Evolutionary conservation across 2,888 invertebrate genomes (phyloP), one percentile per base, ranked within the genome.

Genomic region (Ptycholaimellus sp.): DNA sequence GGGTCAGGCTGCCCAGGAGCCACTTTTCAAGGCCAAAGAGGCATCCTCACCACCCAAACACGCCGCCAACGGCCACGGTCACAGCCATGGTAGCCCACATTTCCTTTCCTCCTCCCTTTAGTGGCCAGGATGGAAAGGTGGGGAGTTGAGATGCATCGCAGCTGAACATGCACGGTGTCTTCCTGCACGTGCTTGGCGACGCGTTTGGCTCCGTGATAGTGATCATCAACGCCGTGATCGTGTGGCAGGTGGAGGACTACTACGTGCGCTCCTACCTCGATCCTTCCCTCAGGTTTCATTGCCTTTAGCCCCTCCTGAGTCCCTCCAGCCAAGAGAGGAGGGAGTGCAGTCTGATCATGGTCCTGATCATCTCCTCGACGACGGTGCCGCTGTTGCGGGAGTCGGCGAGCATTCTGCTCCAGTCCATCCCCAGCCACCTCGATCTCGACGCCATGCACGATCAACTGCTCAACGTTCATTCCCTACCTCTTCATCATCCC

Each of bases 101-200:
- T n/a, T n/a, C n/a, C n/a, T n/a, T n/a, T n/a, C n/a, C n/a, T n/a
- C n/a, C n/a, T n/a, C n/a, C n/a, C n/a, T n/a, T n/a, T n/a, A n/a
- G n/a, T n/a, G n/a, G n/a, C n/a, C 9, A 35, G 35, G 25, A 21
- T 20, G 17, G 40, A 41, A 29, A 31, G 41, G 38, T 35, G 14
- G 22, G 21, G 6, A n/a, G 35, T 35, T 23, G 36, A 44, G 47
- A 37, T 13, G 70, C 76, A 1, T 72, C 74, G 2, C 80, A 85
- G 58, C 75, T 96, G 76, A 96, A 96, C 59, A 96, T 99, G 87
- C 73, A 81, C 37, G 96, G 90, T n/a, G 93, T 93, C n/a, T 96
- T 93, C 60, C 68, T 96, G 37, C 96, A 96, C 59, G 77, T 99
- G 3, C 63, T 96, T 27, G 87, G 90, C 33, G 96, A 96, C 65